Base-by-base conservation (phyloP, 2,888 invertebrate species). In the Drosophila emarginata region DNA sequence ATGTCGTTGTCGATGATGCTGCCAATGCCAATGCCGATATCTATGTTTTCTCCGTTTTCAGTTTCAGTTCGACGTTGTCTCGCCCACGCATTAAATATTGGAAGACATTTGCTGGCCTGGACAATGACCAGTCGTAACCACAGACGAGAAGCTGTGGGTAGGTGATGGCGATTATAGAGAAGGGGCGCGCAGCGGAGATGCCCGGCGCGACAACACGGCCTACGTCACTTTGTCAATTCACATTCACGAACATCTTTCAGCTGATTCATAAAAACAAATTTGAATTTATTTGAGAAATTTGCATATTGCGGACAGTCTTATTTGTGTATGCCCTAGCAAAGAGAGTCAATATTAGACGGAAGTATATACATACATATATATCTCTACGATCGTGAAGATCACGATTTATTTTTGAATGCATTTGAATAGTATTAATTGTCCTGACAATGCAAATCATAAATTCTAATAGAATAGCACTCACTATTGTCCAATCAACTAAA, bases 31-130 rank as follows among this genome's bases (percentile, higher is more conserved):
- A 39, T 71, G 63, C 67, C 72, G 57, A 58, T 67, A 59, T 68
- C 45, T 45, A 21, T 21, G 45, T 45, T 45, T 45, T 45, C 45
- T 45, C 21, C 45, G 45, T 45, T 45, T 45, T 45, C 45, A 18
- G 80, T 70, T 66, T 79, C 64, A 69, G 70, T 67, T 74, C 60
- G 66, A 59, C 68, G 69, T 71, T 67, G 36, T 52, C 50, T 54
- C 72, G 71, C 87, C 84, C 73, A 84, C 87, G 82, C 85, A 84
- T 84, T 76, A 80, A 84, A 81, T 81, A 86, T 84, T 75, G 69
- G 81, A 84, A 76, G 83, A 67, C 68, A 62, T 65, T 67, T 67
- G 56, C 45, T 4, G 18, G 45, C 58, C 53, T 58, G 37, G 71
- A 11, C 21, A 65, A 36, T 71, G 71, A 71, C 70, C 70, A 71